phyloP scores from a whole-genome alignment of 2,888 invertebrate genomes.

The Cephus sareptanus region DNA sequence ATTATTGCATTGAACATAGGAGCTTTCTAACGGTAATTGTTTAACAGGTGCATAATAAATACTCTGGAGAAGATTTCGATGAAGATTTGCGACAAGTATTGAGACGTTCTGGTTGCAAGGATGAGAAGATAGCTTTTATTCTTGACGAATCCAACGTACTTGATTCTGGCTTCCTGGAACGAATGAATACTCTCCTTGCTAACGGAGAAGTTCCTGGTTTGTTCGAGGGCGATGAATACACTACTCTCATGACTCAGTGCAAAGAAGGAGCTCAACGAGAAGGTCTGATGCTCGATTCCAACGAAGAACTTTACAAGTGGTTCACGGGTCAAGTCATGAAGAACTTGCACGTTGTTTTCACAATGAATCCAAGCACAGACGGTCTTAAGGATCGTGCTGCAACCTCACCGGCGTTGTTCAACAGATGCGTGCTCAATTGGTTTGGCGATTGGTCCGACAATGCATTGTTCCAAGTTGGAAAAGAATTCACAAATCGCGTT shows the following conservation, averaged over 20 bases:
- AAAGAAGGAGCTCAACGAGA: conserved; percentile 99
- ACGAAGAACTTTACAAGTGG: conserved; percentile 99
- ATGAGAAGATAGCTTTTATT: conserved; percentile 99
- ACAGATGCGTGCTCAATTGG: conserved; percentile 99
- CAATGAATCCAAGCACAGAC: conserved; percentile 99
- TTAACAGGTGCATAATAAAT: conserved; percentile 94
- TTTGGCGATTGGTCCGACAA: conserved; percentile 99
- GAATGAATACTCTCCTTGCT: conserved; percentile 98
- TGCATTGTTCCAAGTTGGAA: conserved; percentile 93
- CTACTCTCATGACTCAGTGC: conserved; percentile 99
- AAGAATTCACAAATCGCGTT: conserved; percentile 95
- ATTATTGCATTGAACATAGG: conserved; percentile 4
- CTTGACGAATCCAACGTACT: conserved; percentile 99
- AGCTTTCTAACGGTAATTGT: background rate
- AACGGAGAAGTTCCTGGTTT: conserved; percentile 98
- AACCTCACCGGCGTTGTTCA: conserved; percentile 98
- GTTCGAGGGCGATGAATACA: conserved; percentile 97
- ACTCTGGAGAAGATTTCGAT: conserved; percentile 98
- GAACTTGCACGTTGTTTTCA: conserved; percentile 99
- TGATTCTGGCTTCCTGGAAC: conserved; percentile 97
- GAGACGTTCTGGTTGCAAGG: conserved; percentile 89
- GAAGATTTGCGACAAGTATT: conserved; percentile 94
- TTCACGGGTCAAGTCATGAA: conserved; percentile 99
- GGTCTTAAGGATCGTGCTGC: conserved; percentile 98
- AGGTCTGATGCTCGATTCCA: conserved; percentile 97